Conservation (phyloP, 2,797 vertebrate genomes). For the Hephaestus fuliginosus region DNA sequence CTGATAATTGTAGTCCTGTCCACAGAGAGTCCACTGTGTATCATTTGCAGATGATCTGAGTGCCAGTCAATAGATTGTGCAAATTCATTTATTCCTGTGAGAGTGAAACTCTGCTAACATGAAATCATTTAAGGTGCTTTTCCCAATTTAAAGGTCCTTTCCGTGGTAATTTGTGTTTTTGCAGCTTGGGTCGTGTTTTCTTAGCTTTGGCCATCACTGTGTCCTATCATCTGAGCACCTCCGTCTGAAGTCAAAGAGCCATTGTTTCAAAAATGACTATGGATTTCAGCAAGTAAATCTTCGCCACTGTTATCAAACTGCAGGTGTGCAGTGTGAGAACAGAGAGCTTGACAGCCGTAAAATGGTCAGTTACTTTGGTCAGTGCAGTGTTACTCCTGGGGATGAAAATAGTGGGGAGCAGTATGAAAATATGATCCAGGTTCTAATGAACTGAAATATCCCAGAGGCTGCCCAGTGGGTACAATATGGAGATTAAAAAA, state of each 20-base stretch:
- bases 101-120: slow-evolving; percentile 5
- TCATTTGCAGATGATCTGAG: slow-evolving; percentile 49
- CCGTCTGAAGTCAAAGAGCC: too few relatives aligned
- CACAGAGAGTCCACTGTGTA: slow-evolving; percentile 34
- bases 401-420: too few relatives aligned
- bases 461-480: background rate
- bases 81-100: slow-evolving; percentile 20
- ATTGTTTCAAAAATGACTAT: background rate
- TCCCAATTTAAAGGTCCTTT: slow-evolving; percentile 3
- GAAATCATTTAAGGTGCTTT: background rate
- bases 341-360: too few relatives aligned
- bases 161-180: background rate
- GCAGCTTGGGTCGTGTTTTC: background rate
- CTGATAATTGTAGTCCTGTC: slow-evolving; percentile 57
- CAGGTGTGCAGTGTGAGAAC: too few relatives aligned
- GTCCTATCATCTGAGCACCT: background rate
- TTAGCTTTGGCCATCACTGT: too few relatives aligned
- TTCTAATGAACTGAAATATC: background rate
- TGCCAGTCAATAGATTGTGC: slow-evolving; percentile 8
- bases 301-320: too few relatives aligned
- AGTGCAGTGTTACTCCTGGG: too few relatives aligned
- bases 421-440: too few relatives aligned
- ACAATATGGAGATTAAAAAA: background rate
- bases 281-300: background rate
- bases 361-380: too few relatives aligned